Evolutionary conservation across 2,113 vertebrate species (phyloP), one percentile per base, ranked within the genome.

Genomic region (Lagopus leucura): DNA sequence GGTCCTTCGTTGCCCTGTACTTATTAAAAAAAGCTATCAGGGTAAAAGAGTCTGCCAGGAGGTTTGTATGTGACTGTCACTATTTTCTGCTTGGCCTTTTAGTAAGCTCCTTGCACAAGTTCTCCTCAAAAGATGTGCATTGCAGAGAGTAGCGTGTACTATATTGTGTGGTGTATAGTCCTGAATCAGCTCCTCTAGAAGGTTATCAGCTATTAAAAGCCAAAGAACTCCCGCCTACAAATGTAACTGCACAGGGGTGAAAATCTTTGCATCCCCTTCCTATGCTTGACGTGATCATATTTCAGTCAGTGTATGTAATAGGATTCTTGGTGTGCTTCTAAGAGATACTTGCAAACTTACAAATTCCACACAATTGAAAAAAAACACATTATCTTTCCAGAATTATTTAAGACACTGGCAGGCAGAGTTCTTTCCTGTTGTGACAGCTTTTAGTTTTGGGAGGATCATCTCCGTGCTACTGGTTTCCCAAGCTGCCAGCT

Each of bases 11-110:
- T 40, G 27, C n/a, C 6, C 17, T 1, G 3, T 3, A 19, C 27
- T 47, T 61, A 10, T 61, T 65, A 83, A 88, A 96, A 88, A 82
- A 66, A 85, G 55, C 42, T 78, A 78, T 63, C 30, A 69, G 24
- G 36, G 36, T 48, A 8, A 91, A 83, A 78, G 88, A 80, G 14
- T 21, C 45, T 67, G 20, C 6, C 32, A 66, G 43, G 48, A 4
- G 5, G 52, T 60, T 80, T 10, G 58, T 61, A 38, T 77, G 28
- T 88, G 42, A 82, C 45, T 79, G 20, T 78, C 72, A 85, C 28
- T 45, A 63, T 65, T 74, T 65, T 71, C 22, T 91, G 43, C 4
- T 89, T 94, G 76, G 3, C 14, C 25, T 67, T 79, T 57, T 28
- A 78, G 40, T 67, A 13, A 72, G 16, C 10, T 81, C 47, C 38